Base-by-base conservation (phyloP, 2,113 vertebrate species). In the Rattus rattus region DNA sequence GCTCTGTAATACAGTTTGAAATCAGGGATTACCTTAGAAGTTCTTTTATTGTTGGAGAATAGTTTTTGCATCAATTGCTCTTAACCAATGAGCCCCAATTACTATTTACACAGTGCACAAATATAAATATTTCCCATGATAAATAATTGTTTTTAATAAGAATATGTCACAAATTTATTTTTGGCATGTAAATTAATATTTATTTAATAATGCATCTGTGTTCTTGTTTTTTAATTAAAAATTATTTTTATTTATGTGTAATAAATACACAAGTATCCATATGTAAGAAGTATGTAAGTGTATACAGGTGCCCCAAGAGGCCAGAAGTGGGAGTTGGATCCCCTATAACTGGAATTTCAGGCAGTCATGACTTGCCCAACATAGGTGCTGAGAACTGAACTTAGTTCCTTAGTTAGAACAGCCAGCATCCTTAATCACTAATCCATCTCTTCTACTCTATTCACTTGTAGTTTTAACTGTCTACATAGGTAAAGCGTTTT, bases 401-500 rank as follows among this genome's bases (percentile, higher is more conserved):
- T 67, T 7, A 13, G 17, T 17, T 69, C 43, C 43, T 49, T 65
- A 69, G 63, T 10, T 12, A 49, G 19, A 69, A 30, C 9, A 69
- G 43, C 28, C 56, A 49, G 26, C 17, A 65, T 33, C 0, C 2
- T 49, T 86, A 49, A 52, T 10, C 28, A 49, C 63, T 69, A 47
- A 69, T 19, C 9, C 19, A 36, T 36, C 20, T 49, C 63, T 49
- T 10, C 28, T 49, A 36, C 10, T 47, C 84, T 33, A 36, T 81
- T 33, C 93, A 84, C 19, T 76, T 63, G 7, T 39, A 92, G 69
- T 86, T 85, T 39, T 89, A 52, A 91, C 33, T 79, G 54, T 54
- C 10, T 89, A 84, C 65, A 89, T 43, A 90, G 67, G 5, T 10
- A 95, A 72, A 20, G 13, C 2, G 94, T 90, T 94, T 86, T 95